Evolutionary conservation across 2,888 invertebrate genomes (phyloP), one percentile per base, ranked within the genome.

Genomic region (Temnothorax unifasciatus): DNA sequence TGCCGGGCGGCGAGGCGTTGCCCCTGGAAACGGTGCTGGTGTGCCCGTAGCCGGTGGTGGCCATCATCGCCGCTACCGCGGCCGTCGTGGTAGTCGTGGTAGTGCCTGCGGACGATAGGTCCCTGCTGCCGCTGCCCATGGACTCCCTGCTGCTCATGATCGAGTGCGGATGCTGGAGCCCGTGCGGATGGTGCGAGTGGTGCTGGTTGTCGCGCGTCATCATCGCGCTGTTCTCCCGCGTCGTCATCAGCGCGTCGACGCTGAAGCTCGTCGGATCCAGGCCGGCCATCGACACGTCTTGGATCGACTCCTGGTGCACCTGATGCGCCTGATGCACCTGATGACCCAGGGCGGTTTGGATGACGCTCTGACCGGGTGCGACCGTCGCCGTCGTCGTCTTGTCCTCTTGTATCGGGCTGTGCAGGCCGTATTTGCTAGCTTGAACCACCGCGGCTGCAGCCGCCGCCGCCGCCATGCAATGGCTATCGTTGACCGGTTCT

Each of bases 401-500:
- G 59, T 95, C 95, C 81, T 95, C 93, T 71, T 96, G 96, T 73
- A 96, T 96, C 81, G 96, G 92, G 61, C 92, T 88, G 81, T 92
- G 91, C 11, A 91, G 86, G 1, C 91, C 91, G 85, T 93, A 93
- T 41, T 92, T 92, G 41, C 54, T 66, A 11, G 86, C 81, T 29
- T 91, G 91, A 29, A 90, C 86, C 0, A 85, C 89, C 47, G 44
- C 74, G 18, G 93, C 95, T 95, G 69, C 69, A 1, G 44, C 64
- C 21, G 66, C 86, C 0, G 85, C 89, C 61, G 44, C 74, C 29
- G 93, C 95, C 95, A 96, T 96, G 90, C 96, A 96, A 82, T 95
- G 95, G 74, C 52, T 95, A n/a, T 97, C 97, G 9, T 96, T 96
- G 59, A 96, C 96, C 0, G 97, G 97, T 92, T 97, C 97, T n/a